These are phyloP conservation scores for Pseudococcus viburni DNA, from an alignment of 2,888 invertebrate species.

Conservation along the genomic window DNA sequence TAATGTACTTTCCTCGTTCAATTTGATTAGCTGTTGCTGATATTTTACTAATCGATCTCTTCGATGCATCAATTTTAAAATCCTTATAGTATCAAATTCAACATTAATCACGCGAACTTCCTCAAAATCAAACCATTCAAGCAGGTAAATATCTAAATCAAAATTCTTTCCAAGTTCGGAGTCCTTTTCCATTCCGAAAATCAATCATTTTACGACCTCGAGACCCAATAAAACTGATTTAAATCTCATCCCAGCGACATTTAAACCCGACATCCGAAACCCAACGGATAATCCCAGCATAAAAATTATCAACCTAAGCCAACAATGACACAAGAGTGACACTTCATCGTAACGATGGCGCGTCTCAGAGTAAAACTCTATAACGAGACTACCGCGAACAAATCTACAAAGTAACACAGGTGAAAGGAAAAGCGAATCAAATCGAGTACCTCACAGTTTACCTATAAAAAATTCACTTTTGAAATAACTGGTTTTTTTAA, in stretches of 20 bases:
- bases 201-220: neutral
- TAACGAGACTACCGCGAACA: neutral
- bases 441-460: neutral
- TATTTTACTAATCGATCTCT: too few species aligned
- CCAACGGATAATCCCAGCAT: neutral
- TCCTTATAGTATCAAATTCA: too few species aligned
- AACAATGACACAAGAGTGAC: neutral
- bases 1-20: too few species aligned
- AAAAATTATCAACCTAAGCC: neutral
- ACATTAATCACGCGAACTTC: too few species aligned
- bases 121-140: too few species aligned
- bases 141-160: too few species aligned
- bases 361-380: neutral
- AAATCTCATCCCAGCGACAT: neutral
- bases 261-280: neutral
- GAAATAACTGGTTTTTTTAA: constrained; percentile 9
- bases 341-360: neutral
- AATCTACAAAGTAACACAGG: neutral
- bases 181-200: neutral
- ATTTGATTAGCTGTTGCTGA: too few species aligned
- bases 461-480: constrained; percentile 24
- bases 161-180: too few species aligned
- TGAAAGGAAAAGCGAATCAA: constrained; percentile 37
- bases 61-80: too few species aligned
- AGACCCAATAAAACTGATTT: neutral